These are phyloP conservation scores for Elephantulus edwardii DNA, from an alignment of 2,113 vertebrate genomes.

Conservation along the genomic window DNA sequence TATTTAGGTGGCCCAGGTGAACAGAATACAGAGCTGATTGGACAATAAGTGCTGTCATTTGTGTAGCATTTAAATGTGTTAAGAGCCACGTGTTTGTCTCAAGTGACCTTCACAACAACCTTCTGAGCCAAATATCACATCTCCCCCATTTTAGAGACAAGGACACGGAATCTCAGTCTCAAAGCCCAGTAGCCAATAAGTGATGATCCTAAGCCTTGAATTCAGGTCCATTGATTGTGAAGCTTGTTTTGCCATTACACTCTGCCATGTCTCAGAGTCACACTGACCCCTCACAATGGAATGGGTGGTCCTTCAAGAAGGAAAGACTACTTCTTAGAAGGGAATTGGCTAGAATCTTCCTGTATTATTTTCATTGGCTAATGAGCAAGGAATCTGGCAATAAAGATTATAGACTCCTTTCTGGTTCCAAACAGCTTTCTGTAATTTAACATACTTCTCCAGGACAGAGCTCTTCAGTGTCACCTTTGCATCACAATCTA, in stretches of 20 bases:
- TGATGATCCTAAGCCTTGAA: background rate
- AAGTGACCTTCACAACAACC: background rate
- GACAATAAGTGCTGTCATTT: background rate
- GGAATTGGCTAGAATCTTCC: background rate
- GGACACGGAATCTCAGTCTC: background rate
- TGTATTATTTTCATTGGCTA: background rate
- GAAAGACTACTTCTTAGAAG: background rate
- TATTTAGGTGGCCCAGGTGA: no score
- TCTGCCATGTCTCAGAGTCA: background rate
- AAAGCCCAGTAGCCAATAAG: background rate
- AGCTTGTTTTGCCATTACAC: background rate
- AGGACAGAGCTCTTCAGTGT: background rate
- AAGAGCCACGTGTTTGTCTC: background rate
- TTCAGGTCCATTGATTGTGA: background rate
- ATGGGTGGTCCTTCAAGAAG: background rate
- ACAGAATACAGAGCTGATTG: background rate
- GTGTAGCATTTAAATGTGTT: background rate
- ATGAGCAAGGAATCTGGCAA: background rate
- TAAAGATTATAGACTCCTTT: background rate
- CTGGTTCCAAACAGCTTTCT: conserved; percentile 13
- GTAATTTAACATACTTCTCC: background rate
- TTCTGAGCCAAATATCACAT: background rate
- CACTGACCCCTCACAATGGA: background rate
- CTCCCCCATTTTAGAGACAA: background rate
- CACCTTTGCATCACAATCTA: background rate